A percentile compares a stretch with the other conserved stretches of the same genome.
Conservation (phyloP, 2,113 vertebrate species). For the Pluvialis apricaria region DNA sequence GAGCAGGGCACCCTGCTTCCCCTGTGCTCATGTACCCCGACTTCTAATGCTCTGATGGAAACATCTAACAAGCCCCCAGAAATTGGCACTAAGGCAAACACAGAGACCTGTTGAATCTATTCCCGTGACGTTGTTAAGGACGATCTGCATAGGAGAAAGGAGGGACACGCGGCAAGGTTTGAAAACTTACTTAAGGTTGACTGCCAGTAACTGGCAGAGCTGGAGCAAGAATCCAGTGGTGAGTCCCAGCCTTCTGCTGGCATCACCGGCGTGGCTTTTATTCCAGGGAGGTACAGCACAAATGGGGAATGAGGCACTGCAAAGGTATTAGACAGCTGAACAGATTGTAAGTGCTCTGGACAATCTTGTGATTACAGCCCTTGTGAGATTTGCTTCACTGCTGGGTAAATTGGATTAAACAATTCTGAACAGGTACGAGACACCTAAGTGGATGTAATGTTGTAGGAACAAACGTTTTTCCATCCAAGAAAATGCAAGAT, state of each 20-base stretch:
- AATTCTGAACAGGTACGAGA: not conserved
- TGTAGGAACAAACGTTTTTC: not conserved
- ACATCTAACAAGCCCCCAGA: not conserved
- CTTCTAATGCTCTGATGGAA: not conserved
- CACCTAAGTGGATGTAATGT: not conserved
- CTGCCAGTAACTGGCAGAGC: not conserved
- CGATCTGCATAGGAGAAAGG: not conserved
- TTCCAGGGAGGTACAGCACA: not conserved
- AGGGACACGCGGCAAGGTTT: not conserved
- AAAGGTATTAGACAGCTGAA: constrained; percentile 38
- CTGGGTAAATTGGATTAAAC: constrained; percentile 34
- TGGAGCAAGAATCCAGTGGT: not conserved
- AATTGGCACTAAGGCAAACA: not conserved
- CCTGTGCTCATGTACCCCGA: rapidly evolving
- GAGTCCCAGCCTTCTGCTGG: not conserved
- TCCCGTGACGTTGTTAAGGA: not conserved
- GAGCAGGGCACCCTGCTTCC: not conserved
- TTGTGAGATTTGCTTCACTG: constrained; percentile 35
- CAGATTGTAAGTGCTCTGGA: constrained; percentile 35
- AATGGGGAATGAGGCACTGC: not conserved
- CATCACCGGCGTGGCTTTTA: not conserved
- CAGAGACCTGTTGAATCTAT: not conserved
- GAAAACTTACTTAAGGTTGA: not conserved
- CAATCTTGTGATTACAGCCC: constrained; percentile 39
- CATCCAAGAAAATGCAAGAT: not conserved